Conservation (phyloP, 23 tunicate species). For the Clavelina lepadiformis region DNA sequence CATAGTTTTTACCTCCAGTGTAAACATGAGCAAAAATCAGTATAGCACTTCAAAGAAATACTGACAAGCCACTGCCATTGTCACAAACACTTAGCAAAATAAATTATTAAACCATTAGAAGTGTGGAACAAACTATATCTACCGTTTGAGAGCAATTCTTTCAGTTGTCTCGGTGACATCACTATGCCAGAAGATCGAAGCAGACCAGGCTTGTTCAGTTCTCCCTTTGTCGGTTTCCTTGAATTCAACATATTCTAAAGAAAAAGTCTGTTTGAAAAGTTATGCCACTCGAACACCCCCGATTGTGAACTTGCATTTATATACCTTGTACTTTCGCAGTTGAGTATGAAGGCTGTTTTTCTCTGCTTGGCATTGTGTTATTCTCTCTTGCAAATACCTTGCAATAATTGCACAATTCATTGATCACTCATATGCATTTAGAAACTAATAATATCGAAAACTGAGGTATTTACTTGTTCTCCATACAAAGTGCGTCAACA, state of each 20-base stretch:
- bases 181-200: conserved; percentile 54
- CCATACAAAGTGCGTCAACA: conserved; percentile 87
- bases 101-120: neutral
- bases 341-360: conserved; percentile 75
- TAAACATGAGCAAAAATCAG: too few species aligned
- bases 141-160: conserved; percentile 38
- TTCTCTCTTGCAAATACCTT: conserved; percentile 84
- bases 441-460: neutral
- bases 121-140: neutral
- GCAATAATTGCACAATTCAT: too few species aligned
- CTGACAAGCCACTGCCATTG: too few species aligned
- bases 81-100: too few species aligned
- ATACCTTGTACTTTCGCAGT: conserved; percentile 56
- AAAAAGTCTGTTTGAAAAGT: neutral
- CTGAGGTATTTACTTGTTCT: conserved; percentile 53
- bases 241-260: conserved; percentile 34
- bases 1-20: too few species aligned
- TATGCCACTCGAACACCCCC: neutral
- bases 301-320: neutral
- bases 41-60: too few species aligned
- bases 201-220: conserved; percentile 24
- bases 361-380: conserved; percentile 78
- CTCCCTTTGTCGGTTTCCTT: conserved; percentile 28
- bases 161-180: conserved; percentile 65
- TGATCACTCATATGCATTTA: neutral